These are phyloP conservation scores for Zapus hudsonius DNA, from an alignment of 2,113 vertebrate species.

Conservation along the genomic window DNA sequence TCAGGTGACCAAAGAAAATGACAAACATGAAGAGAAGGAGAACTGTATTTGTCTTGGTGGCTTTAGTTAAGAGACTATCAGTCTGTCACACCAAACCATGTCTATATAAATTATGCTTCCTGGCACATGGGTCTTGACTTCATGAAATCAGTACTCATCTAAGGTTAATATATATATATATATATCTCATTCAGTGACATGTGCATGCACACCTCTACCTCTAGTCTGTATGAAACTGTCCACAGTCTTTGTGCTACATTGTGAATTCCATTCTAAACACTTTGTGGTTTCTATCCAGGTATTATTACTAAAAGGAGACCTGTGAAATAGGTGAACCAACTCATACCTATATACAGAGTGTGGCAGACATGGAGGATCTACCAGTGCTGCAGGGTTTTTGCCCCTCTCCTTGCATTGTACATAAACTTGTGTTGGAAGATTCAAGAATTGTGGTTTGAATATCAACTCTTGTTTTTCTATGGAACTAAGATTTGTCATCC, in stretches of 20 bases:
- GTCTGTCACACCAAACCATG: not conserved
- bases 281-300: not conserved
- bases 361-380: rapidly evolving
- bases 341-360: too few species aligned
- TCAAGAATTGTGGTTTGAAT: not conserved
- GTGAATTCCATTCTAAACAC: not conserved
- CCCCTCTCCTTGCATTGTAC: too few species aligned
- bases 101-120: not conserved
- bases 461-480: not conserved
- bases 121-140: not conserved
- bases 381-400: too few species aligned
- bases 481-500: not conserved
- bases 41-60: rapidly evolving
- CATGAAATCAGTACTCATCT: not conserved
- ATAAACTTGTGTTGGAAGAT: not conserved
- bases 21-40: not conserved
- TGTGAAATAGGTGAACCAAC: not conserved
- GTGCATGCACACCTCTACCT: not conserved
- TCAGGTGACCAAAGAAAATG: not conserved
- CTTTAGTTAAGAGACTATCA: not conserved
- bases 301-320: not conserved
- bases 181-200: not conserved
- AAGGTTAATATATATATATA: too few species aligned
- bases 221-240: not conserved
- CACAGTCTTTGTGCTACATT: not conserved